A percentile compares a stretch with the other conserved stretches of the same genome.
phyloP scores from a whole-genome alignment of 2,888 invertebrate species.

The Netelia virgata region DNA sequence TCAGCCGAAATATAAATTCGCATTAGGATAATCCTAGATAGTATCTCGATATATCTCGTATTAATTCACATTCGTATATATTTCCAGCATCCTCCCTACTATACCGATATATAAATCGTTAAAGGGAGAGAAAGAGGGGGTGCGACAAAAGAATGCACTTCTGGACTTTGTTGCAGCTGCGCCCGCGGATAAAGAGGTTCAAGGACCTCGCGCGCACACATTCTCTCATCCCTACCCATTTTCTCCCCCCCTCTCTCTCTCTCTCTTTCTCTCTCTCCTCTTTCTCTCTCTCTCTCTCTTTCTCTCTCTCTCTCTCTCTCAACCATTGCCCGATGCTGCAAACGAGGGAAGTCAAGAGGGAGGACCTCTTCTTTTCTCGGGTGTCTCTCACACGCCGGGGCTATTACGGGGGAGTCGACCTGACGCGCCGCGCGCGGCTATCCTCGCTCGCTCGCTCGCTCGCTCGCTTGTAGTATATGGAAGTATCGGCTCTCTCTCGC shows the following conservation, averaged over 20 bases:
- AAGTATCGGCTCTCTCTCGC: slow-evolving; percentile 48
- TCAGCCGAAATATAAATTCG: no score
- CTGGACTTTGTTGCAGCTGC: slow-evolving; percentile 47
- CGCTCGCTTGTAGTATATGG: slow-evolving; percentile 16
- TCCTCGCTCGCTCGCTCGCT: slow-evolving; percentile 27
- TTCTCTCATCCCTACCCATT: slow-evolving; percentile 30
- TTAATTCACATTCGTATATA: neutral
- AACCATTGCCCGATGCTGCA: slow-evolving; percentile 20
- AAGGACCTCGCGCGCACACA: slow-evolving; percentile 69
- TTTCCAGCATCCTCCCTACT: slow-evolving; percentile 15
- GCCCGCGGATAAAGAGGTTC: slow-evolving; percentile 64
- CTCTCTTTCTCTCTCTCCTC: slow-evolving; percentile 25
- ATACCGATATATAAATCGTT: slow-evolving; percentile 10
- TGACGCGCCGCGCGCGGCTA: slow-evolving; percentile 69
- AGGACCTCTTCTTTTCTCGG: slow-evolving; percentile 67
- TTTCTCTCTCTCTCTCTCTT: slow-evolving; percentile 9
- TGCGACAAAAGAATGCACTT: slow-evolving; percentile 57
- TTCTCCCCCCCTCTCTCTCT: slow-evolving; percentile 17
- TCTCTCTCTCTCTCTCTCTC: slow-evolving; percentile 28
- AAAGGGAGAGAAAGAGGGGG: neutral
- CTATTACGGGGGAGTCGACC: slow-evolving; percentile 65
- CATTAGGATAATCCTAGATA: no score
- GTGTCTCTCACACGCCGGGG: slow-evolving; percentile 40
- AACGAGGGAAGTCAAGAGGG: slow-evolving; percentile 45
- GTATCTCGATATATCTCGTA: no score